Evolutionary conservation across 2,888 invertebrate species (phyloP), one percentile per base, ranked within the genome.

Genomic region (Aricia artaxerxes): DNA sequence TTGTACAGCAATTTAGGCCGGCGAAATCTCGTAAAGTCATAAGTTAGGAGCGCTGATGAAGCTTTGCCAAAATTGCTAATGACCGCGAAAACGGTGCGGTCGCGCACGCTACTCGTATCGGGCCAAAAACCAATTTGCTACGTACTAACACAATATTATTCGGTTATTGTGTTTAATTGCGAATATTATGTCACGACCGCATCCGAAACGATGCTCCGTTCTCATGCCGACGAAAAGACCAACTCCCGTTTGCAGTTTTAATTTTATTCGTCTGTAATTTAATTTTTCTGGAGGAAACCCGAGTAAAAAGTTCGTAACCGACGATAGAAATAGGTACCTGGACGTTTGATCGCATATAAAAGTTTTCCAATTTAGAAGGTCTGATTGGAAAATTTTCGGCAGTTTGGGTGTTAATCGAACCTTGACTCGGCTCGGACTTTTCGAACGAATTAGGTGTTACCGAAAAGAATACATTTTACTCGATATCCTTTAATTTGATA

Each of bases 341-440:
- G 93, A 92, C 93, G 92, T 92, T 92, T 89, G 90, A 92, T 92
- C 91, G 93, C 90, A 94, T 92, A 94, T 93, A 94, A 94, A 94
- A 94, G 92, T 94, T 94, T 94, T 94, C 94, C 93, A 94, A 94
- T 94, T 94, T 94, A 93, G 90, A 90, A 91, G 87, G 90, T 91
- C 89, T 93, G 93, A 94, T 94, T 93, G 93, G 93, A 90, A 93
- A 93, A 92, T 94, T 93, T 93, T 92, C 92, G 86, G 88, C 92
- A 88, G 91, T 92, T 92, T 88, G 91, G 91, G 91, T 91, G 92
- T 92, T 94, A 93, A 94, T 92, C 91, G 91, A 92, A 89, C 89
- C 91, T 89, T 92, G 89, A 91, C 90, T 92, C 90, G 87, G 86
- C 87, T 86, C 86, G 87, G 90, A 88, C 89, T 89, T 90, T 88